Base-by-base conservation (phyloP, 2,888 invertebrate species). In the Willowsia nigromaculata region DNA sequence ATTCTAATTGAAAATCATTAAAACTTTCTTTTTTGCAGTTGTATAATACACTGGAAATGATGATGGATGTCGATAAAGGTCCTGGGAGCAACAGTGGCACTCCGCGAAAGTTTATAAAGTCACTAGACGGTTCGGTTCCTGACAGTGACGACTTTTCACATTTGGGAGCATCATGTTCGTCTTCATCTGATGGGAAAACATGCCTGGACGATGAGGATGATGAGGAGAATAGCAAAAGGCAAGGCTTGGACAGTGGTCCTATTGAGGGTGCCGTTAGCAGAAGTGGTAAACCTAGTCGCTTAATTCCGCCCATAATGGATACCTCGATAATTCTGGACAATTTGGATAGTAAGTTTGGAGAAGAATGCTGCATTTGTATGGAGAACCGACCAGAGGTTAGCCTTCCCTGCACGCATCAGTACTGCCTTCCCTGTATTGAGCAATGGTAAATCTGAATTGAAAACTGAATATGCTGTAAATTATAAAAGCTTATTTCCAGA, bases 331-430 rank as follows among this genome's bases (percentile, higher is more conserved):
- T 89, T 87, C 90, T 92, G 81, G 93, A 93, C 74, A 92, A 93
- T 84, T 91, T 93, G 37, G 91, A 91, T 43, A 83, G 88, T 22
- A 88, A 88, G 30, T 88, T 88, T 62, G 88, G 88, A 37, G 94
- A 94, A 78, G 96, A 96, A 93, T 96, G 96, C 93, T 96, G 96
- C 93, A 96, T 96, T 92, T 96, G 96, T 93, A 95, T 96, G 94
- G 96, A 96, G 93, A 94, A 96, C 84, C 95, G 95, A 93, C 95
- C 96, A 0, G 96, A 96, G 93, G 95, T 96, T 37, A 95, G 96
- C 90, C 94, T 96, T 90, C 96, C 96, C 1, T 96, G 96, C 93
- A 94, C 96, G 0, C 96, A 96, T 93, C 95, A 95, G 92, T 96
- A 96, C 94, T 96, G 96, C 93, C 94, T 95, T 89, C 95, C 95